phyloP scores from a whole-genome alignment of 2,113 vertebrate species.

The Accipiter cooperii region DNA sequence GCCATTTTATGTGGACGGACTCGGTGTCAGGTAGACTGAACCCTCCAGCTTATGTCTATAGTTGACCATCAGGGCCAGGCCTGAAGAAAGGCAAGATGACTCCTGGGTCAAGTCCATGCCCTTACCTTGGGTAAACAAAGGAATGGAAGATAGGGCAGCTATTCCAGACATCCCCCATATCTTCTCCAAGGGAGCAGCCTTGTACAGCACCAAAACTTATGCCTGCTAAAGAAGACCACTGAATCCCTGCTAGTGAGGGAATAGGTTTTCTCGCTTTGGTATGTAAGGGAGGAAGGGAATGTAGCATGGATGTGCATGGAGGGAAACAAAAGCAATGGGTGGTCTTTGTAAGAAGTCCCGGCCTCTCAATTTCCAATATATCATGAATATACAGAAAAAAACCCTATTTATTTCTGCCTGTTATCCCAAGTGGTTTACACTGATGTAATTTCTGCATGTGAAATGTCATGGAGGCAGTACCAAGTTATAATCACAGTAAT shows the following conservation, averaged over 20 bases:
- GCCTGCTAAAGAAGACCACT: not conserved
- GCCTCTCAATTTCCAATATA: not conserved
- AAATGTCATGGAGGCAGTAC: not conserved
- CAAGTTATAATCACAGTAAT: not conserved
- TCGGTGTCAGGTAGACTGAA: not conserved
- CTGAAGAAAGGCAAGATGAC: not conserved
- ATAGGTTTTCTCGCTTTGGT: rapidly evolving
- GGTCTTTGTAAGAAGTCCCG: not conserved
- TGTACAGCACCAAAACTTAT: not conserved
- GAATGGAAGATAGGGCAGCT: not conserved
- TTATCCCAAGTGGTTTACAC: not conserved
- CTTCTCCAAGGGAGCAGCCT: not conserved
- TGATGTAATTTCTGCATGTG: not conserved
- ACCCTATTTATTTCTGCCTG: not conserved
- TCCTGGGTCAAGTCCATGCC: not conserved
- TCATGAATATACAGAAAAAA: not conserved
- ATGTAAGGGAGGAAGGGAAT: not conserved
- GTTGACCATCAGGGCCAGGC: not conserved
- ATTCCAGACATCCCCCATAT: not conserved
- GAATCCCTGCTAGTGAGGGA: not conserved
- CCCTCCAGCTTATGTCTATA: not conserved
- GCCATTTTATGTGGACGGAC: not conserved
- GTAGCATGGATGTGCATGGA: not conserved
- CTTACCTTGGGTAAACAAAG: not conserved
- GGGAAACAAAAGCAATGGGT: not conserved